phyloP scores from a whole-genome alignment of 2,113 vertebrate species.

The Sinosuthora webbiana region DNA sequence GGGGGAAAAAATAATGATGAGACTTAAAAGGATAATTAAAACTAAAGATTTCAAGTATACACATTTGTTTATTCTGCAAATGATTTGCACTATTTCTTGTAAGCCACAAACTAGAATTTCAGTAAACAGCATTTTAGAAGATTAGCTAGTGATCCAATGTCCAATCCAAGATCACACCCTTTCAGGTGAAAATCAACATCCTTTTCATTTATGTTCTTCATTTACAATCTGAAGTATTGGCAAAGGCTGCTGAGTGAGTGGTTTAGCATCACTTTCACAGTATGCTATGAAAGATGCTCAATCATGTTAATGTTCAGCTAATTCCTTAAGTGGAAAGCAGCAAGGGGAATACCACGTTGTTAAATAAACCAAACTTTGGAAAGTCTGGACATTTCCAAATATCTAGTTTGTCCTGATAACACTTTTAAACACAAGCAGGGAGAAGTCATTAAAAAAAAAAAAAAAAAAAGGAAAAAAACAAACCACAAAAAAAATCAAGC shows the following conservation, averaged over 20 bases:
- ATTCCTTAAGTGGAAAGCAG: not conserved
- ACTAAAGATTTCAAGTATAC: not conserved
- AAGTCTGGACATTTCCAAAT: not conserved
- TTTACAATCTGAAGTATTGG: not conserved
- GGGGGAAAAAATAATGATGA: not conserved
- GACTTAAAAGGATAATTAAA: not conserved
- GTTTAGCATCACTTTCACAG: not conserved
- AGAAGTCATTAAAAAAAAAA: not conserved
- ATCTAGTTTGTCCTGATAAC: not conserved
- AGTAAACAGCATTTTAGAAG: not conserved
- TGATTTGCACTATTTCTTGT: not conserved
- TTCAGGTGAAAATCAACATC: not conserved
- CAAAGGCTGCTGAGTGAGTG: not conserved
- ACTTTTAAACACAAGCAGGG: not conserved
- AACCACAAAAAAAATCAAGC: not conserved
- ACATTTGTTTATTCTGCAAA: not conserved
- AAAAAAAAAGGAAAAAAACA: not conserved
- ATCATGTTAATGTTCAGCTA: not conserved
- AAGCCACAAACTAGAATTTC: not conserved
- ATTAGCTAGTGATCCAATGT: not conserved
- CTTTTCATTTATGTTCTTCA: not conserved
- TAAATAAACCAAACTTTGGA: not conserved
- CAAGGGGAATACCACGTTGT: conserved; percentile 3
- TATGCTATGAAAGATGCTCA: not conserved
- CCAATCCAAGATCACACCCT: too few species aligned